These are phyloP conservation scores for Apocheima hispidaria DNA, from an alignment of 2,888 invertebrate species.

Conservation along the genomic window DNA sequence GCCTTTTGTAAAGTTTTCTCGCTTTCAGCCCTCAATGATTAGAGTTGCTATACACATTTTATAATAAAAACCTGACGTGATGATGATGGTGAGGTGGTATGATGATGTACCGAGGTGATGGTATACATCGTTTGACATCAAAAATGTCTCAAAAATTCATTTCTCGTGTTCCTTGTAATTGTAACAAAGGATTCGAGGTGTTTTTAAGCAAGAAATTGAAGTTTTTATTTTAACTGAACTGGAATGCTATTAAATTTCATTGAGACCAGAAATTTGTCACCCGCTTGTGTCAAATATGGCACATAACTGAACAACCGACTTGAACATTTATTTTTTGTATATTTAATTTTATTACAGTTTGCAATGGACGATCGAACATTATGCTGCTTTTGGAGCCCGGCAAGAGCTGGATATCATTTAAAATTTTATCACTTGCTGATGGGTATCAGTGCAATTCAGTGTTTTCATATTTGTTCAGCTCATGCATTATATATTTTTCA, in stretches of 20 bases:
- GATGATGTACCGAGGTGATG: too few relatives aligned
- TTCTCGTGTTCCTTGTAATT: constrained; percentile 1
- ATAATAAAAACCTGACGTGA: neutral
- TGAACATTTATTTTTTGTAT: constrained; percentile 31
- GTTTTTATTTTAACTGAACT: constrained; percentile 29
- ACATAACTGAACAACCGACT: constrained; percentile 26
- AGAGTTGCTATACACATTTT: neutral
- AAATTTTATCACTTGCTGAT: constrained; percentile 6
- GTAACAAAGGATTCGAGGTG: constrained; percentile 12
- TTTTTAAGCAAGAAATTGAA: constrained; percentile 27
- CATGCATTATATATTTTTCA: neutral
- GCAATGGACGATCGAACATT: neutral
- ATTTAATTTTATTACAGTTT: constrained; percentile 11
- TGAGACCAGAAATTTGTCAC: constrained; percentile 25
- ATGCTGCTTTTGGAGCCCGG: constrained; percentile 1
- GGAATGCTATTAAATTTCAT: constrained; percentile 31
- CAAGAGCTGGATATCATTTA: constrained; percentile 1
- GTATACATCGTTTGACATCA: constrained; percentile 12
- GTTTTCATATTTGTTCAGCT: constrained; percentile 5
- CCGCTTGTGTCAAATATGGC: constrained; percentile 36
- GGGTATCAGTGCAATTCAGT: constrained; percentile 3
- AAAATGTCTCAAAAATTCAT: constrained; percentile 24
- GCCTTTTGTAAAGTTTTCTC: too few relatives aligned
- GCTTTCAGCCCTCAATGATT: too few relatives aligned
- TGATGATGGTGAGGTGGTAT: neutral